A percentile compares a stretch with the other conserved stretches of the same genome.
Evolutionary conservation across 2,113 vertebrate genomes (phyloP).

Genomic region (Pseudopipra pipra): DNA sequence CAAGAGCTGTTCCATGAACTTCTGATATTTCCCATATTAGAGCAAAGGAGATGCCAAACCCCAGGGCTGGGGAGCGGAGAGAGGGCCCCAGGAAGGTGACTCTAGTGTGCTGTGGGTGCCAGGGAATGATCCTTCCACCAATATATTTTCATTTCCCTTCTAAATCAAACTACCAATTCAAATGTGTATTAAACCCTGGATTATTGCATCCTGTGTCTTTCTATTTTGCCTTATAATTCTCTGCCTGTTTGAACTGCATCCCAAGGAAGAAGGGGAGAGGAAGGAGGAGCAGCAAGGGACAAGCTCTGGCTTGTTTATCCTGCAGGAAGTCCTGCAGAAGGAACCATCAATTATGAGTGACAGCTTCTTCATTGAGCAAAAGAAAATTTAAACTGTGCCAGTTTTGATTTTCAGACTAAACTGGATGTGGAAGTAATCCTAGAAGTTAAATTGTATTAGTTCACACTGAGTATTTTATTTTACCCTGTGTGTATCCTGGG

Average conservation of each 20-base stretch:
- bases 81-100: not conserved
- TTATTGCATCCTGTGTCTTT: not conserved
- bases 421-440: not conserved
- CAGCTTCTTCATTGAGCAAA: not conserved
- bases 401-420: constrained; percentile 1
- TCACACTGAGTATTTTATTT: not conserved
- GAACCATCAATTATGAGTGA: not conserved
- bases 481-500: not conserved
- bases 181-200: not conserved
- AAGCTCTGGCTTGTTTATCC: not conserved
- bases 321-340: not conserved
- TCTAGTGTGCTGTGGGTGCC: rapidly evolving
- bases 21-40: not conserved
- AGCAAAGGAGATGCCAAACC: not conserved
- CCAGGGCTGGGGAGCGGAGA: not conserved
- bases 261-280: not conserved
- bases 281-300: not conserved
- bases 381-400: constrained; percentile 9
- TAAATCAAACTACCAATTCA: not conserved
- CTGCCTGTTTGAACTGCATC: not conserved
- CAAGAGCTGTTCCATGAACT: not conserved
- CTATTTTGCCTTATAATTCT: not conserved
- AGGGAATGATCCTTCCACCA: not conserved
- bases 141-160: not conserved
- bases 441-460: not conserved